These are phyloP conservation scores for Erpornis zantholeuca DNA, from an alignment of 2,113 vertebrate species.

Conservation along the genomic window DNA sequence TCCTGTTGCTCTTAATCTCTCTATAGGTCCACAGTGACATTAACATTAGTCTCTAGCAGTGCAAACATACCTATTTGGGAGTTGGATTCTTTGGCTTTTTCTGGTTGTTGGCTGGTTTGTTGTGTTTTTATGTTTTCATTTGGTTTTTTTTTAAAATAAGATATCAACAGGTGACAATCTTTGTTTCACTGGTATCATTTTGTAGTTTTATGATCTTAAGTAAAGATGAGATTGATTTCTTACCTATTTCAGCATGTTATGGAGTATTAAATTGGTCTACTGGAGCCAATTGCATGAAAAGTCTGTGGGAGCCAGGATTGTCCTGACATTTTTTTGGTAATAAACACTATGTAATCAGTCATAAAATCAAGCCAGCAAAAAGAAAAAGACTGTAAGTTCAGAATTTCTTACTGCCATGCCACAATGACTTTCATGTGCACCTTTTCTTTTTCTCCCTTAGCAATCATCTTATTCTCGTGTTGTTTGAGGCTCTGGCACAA, in stretches of 20 bases:
- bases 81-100: neutral
- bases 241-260: neutral
- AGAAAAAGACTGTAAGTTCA: neutral
- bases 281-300: neutral
- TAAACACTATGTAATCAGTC: neutral
- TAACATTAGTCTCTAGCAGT: neutral
- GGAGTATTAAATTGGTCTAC: neutral
- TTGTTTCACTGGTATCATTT: neutral
- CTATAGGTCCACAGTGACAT: neutral
- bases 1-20: neutral
- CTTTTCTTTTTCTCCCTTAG: neutral
- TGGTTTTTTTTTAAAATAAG: neutral
- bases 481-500: neutral
- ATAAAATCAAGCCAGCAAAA: neutral
- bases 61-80: accelerated
- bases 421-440: neutral
- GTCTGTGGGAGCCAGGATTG: neutral
- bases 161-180: neutral
- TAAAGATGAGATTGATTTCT: neutral
- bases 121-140: neutral
- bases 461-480: neutral
- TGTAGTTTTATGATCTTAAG: neutral
- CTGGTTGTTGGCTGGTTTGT: too few relatives aligned
- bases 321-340: neutral
- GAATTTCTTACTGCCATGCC: neutral